A percentile compares a stretch with the other conserved stretches of the same genome.
These are phyloP conservation scores for Orbicella faveolata DNA, from an alignment of 64 coral and sea anemone species.

Conservation along the genomic window DNA sequence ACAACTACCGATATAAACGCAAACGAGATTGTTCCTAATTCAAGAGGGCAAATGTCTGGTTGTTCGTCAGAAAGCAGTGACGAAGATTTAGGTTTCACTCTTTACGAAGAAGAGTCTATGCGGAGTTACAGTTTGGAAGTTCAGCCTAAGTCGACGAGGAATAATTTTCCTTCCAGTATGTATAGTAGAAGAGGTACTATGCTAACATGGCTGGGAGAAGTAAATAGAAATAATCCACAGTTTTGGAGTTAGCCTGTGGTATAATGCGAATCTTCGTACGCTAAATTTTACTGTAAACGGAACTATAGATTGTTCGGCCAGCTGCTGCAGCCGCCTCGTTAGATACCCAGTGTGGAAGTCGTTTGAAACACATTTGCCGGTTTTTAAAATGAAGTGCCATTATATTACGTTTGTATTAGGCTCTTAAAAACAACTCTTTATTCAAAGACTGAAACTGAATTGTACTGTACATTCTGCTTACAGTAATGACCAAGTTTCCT, in stretches of 20 bases:
- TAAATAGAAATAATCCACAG: slow-evolving; percentile 12
- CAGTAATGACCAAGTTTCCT: too few species aligned
- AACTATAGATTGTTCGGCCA: neutral
- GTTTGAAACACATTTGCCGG: too few species aligned
- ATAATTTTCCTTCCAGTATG: slow-evolving; percentile 8
- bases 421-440: too few species aligned
- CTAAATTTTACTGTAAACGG: neutral
- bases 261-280: neutral
- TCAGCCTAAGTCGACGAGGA: neutral
- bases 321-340: too few species aligned
- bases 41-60: neutral
- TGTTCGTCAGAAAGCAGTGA: neutral
- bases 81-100: neutral
- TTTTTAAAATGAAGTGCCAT: too few species aligned
- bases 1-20: neutral
- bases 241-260: neutral
- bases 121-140: slow-evolving; percentile 26
- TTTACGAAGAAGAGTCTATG: slow-evolving; percentile 17
- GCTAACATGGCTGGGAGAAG: slow-evolving; percentile 17
- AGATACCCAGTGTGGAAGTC: too few species aligned
- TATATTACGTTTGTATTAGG: too few species aligned
- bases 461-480: too few species aligned
- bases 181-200: slow-evolving; percentile 1
- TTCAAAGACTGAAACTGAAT: too few species aligned
- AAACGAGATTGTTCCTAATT: neutral